Percentiles rank a stretch among this genome's conserved stretches.
phyloP scores from a whole-genome alignment of 2,113 vertebrate genomes.

The Oryzias celebensis region DNA sequence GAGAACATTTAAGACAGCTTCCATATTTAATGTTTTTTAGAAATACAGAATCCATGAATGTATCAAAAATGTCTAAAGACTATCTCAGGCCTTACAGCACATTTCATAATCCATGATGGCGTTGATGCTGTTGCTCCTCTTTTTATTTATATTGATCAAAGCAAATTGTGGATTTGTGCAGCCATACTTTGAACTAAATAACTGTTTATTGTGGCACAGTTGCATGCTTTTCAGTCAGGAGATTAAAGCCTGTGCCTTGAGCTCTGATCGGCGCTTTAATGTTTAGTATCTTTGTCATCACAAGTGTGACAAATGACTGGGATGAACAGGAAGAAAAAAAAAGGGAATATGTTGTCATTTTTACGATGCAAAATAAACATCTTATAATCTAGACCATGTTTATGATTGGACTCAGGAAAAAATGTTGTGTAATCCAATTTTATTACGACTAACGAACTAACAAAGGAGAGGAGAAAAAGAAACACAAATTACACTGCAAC shows the following conservation, averaged over 20 bases:
- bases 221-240: conserved; percentile 29
- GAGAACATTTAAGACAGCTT: not conserved
- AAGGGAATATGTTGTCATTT: not conserved
- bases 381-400: not conserved
- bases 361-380: not conserved
- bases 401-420: not conserved
- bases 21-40: conserved; percentile 10
- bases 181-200: conserved; percentile 38
- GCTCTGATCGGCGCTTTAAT: not conserved
- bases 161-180: conserved; percentile 31
- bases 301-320: conserved; percentile 13
- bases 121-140: conserved; percentile 18
- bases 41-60: not conserved
- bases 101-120: conserved; percentile 39
- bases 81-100: conserved; percentile 15
- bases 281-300: conserved; percentile 7
- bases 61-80: conserved; percentile 3
- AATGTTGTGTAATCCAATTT: conserved; percentile 4
- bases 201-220: conserved; percentile 41
- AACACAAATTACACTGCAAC: too few relatives aligned
- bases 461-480: too few relatives aligned
- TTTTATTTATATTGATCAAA: conserved; percentile 55
- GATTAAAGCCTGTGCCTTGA: conserved; percentile 32
- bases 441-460: too few relatives aligned
- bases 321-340: conserved; percentile 8